Conservation (phyloP, 2,888 invertebrate species). For the Drosophila falleni region DNA sequence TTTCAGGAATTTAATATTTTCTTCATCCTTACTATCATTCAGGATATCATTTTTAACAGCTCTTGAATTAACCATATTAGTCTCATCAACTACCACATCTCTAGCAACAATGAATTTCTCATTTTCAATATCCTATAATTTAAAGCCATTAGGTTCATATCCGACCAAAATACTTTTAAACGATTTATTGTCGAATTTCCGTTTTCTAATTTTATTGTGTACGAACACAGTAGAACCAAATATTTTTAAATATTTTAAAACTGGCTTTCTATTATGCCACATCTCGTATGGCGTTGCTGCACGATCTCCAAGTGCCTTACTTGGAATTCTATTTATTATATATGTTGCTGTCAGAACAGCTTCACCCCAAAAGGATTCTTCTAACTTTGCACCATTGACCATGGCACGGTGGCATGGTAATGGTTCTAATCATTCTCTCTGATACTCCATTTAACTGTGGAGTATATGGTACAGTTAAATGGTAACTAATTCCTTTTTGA, state of each 20-base stretch:
- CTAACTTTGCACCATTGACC: not conserved
- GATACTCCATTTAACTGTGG: no score
- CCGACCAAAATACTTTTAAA: not conserved
- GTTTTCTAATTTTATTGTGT: not conserved
- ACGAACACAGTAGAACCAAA: not conserved
- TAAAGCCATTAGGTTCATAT: slow-evolving; percentile 1
- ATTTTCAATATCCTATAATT: not conserved
- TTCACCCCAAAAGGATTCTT: slow-evolving; percentile 2
- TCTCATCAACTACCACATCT: not conserved
- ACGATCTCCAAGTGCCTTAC: no score
- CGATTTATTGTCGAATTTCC: slow-evolving; percentile 1
- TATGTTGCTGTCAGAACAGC: not conserved
- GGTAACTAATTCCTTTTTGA: no score
- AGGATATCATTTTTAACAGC: not conserved
- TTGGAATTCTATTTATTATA: no score
- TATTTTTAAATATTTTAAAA: not conserved
- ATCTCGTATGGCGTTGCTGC: not conserved
- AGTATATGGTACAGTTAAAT: no score
- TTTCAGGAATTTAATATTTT: not conserved
- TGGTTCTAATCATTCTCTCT: no score
- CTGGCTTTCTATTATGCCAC: slow-evolving; percentile 1
- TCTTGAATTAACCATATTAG: not conserved
- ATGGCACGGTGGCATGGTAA: no score
- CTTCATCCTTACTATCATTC: not conserved
- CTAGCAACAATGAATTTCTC: not conserved